phyloP scores from a whole-genome alignment of 2,113 vertebrate genomes.

The Eurystomus gularis region DNA sequence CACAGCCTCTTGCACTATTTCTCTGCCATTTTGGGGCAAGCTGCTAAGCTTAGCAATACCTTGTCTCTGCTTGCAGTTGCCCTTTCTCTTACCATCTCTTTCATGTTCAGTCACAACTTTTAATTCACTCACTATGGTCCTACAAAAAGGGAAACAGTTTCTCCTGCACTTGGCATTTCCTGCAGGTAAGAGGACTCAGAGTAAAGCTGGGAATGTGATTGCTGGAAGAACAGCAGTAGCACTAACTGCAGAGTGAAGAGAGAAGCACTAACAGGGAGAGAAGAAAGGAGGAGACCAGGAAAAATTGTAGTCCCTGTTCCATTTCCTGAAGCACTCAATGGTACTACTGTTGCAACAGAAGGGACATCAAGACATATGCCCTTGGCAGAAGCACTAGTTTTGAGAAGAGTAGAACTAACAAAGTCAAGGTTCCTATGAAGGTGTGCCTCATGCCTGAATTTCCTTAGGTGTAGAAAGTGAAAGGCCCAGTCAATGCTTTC shows the following conservation, averaged over 20 bases:
- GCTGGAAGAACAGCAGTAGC: not conserved
- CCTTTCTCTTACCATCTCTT: not conserved
- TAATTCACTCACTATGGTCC: not conserved
- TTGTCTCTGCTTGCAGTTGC: not conserved
- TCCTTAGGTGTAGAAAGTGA: not conserved
- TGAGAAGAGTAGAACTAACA: not conserved
- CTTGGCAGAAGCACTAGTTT: not conserved
- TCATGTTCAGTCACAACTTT: not conserved
- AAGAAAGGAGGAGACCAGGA: not conserved
- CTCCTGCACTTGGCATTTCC: not conserved
- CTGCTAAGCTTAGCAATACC: not conserved
- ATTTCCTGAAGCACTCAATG: not conserved
- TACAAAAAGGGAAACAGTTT: not conserved
- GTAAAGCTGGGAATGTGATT: not conserved
- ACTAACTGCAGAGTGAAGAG: not conserved
- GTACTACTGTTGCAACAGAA: not conserved
- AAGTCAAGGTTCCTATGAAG: not conserved
- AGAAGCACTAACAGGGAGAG: not conserved
- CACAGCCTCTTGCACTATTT: not conserved
- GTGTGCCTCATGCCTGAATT: not conserved
- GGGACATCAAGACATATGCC: not conserved
- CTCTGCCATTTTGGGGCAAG: not conserved
- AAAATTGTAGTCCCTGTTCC: not conserved
- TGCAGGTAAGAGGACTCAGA: not conserved
- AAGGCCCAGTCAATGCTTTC: not conserved